These are phyloP conservation scores for Tachysurus fulvidraco DNA, from an alignment of 2,113 vertebrate genomes.

Conservation along the genomic window DNA sequence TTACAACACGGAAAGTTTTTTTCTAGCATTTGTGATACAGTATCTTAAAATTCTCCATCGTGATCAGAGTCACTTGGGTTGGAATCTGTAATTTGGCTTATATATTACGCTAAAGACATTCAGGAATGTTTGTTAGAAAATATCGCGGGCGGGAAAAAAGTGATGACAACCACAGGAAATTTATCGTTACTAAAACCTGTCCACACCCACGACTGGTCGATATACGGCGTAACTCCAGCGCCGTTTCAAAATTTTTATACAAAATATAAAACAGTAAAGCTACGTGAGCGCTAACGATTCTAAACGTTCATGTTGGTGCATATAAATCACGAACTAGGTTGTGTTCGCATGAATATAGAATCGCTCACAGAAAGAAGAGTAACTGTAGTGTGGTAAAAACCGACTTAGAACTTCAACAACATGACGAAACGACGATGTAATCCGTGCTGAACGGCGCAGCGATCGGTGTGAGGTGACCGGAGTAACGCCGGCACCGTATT, in stretches of 20 bases:
- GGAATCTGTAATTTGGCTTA: neutral
- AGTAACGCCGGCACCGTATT: neutral
- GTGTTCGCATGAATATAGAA: no score
- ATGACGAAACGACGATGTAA: neutral
- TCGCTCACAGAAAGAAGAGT: no score
- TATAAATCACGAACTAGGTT: neutral
- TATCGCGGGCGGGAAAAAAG: neutral
- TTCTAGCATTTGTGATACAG: neutral
- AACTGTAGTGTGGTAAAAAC: neutral
- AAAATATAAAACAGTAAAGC: neutral
- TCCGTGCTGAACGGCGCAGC: neutral
- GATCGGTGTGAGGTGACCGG: neutral
- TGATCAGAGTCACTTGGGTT: neutral
- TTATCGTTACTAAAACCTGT: no score
- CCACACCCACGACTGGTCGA: neutral
- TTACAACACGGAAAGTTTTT: no score
- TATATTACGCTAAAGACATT: no score
- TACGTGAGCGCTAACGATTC: neutral
- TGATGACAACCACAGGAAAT: neutral
- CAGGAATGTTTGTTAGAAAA: neutral
- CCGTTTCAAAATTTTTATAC: neutral
- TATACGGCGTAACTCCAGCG: neutral
- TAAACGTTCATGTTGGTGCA: neutral
- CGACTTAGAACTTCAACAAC: neutral
- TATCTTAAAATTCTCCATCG: neutral